Evolutionary conservation across 1,140 invertebrate genomes (phyloP).

Genomic region (Brachystomella parvula): DNA sequence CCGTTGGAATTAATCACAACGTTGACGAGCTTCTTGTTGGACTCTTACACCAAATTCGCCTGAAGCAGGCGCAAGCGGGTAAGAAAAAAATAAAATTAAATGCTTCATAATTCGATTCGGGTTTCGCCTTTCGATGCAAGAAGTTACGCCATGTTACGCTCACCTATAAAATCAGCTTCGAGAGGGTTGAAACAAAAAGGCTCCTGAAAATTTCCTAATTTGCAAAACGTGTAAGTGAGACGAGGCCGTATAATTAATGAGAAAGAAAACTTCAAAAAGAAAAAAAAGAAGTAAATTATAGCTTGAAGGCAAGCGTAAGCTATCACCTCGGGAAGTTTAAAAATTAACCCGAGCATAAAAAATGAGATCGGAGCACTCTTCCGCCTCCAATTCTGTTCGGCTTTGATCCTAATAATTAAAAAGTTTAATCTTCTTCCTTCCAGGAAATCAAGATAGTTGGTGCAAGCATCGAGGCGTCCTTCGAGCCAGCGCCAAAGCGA

Average conservation of each 20-base stretch:
- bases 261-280: no score
- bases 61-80: slow-evolving; percentile 61
- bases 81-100: slow-evolving; percentile 34
- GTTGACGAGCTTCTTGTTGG: slow-evolving; percentile 78
- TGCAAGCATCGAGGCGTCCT: slow-evolving; percentile 73
- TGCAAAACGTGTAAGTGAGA: no score
- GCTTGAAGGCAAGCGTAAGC: no score
- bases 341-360: no score
- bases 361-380: no score
- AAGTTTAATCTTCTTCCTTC: slow-evolving; percentile 10
- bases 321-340: neutral
- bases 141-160: no score
- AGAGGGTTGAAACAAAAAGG: no score
- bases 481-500: slow-evolving; percentile 74
- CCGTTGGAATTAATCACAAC: slow-evolving; percentile 82
- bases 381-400: no score
- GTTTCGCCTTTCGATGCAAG: neutral
- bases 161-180: no score
- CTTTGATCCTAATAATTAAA: neutral
- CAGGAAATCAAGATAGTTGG: slow-evolving; percentile 47
- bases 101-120: slow-evolving; percentile 46
- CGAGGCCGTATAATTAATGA: no score
- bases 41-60: slow-evolving; percentile 67
- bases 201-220: no score
- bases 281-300: no score